These are phyloP conservation scores for Poecilobothrus nobilitatus DNA, from an alignment of 2,888 invertebrate species.

Conservation along the genomic window DNA sequence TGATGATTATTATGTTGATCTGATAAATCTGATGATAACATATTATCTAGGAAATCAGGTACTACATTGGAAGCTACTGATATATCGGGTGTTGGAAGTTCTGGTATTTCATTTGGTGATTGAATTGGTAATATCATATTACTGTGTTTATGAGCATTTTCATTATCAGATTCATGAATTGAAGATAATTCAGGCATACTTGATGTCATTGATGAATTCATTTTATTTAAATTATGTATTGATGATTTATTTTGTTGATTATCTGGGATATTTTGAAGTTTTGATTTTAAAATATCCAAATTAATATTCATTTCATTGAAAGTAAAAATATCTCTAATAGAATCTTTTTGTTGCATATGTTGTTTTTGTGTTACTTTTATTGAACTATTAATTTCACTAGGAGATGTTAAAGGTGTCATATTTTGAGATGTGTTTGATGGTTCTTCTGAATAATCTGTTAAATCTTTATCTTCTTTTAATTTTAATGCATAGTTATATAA, in stretches of 20 bases:
- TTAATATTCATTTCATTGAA: constrained; percentile 49
- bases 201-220: constrained; percentile 43
- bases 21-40: neutral
- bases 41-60: constrained; percentile 25
- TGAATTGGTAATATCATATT: constrained; percentile 18
- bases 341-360: constrained; percentile 26
- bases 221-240: constrained; percentile 24
- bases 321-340: constrained; percentile 49
- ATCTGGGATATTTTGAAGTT: constrained; percentile 34
- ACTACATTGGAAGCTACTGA: constrained; percentile 48
- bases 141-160: constrained; percentile 26
- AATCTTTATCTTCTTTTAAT: constrained; percentile 36
- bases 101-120: constrained; percentile 34
- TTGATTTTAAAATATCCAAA: constrained; percentile 50
- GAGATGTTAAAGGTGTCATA: constrained; percentile 39
- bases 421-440: constrained; percentile 35
- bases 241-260: constrained; percentile 29
- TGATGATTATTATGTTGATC: neutral
- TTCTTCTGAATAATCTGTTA: constrained; percentile 37
- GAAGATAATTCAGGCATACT: constrained; percentile 55
- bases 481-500: neutral
- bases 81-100: constrained; percentile 45
- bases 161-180: constrained; percentile 17
- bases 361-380: constrained; percentile 30
- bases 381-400: constrained; percentile 35